Evolutionary conservation across 2,797 vertebrate species (phyloP).

Genomic region (Halcyon chelicuti): DNA sequence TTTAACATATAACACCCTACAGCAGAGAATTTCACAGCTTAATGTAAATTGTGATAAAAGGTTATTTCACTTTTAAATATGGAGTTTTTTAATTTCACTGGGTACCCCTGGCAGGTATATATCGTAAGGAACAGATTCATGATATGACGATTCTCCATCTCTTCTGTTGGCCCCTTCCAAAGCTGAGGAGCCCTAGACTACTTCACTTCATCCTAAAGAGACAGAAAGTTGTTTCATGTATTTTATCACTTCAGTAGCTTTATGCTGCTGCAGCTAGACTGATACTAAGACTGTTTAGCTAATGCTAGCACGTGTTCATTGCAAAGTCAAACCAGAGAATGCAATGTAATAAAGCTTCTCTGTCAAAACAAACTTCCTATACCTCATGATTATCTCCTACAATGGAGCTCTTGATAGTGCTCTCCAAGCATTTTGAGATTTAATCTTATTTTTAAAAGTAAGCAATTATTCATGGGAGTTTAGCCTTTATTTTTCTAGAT

Average conservation of each 20-base stretch:
- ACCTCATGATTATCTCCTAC: rapidly evolving
- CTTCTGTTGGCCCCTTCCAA: neutral
- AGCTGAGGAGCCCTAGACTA: neutral
- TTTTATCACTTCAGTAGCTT: neutral
- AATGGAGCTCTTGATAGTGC: neutral
- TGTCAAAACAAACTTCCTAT: neutral
- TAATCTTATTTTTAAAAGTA: neutral
- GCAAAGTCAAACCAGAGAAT: neutral
- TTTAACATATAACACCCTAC: neutral
- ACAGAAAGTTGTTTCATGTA: neutral
- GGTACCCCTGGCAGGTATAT: too few relatives aligned
- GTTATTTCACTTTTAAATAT: neutral
- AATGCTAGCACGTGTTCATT: neutral
- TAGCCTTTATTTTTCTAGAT: neutral
- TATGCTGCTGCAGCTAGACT: neutral
- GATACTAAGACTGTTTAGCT: neutral
- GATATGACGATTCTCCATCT: neutral
- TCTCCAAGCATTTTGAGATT: neutral
- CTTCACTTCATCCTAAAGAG: neutral
- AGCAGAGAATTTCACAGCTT: neutral
- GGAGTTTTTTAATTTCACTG: neutral
- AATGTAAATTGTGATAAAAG: neutral
- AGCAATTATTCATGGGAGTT: neutral
- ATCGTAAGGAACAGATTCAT: neutral
- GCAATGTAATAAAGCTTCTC: neutral